Conservation (phyloP, 2,113 vertebrate genomes). For the Bostrychus sinensis region DNA sequence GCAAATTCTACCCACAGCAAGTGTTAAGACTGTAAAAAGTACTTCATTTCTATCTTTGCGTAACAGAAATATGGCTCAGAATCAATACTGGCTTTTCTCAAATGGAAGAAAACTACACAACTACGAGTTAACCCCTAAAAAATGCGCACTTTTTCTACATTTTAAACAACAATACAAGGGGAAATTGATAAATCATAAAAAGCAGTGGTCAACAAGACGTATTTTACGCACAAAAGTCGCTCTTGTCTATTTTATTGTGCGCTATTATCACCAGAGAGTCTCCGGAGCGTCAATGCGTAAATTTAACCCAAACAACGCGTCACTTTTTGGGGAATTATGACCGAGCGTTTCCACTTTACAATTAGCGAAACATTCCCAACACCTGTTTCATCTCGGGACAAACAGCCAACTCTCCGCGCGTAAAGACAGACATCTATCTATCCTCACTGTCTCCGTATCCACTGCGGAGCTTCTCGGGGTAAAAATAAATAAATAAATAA, state of each 20-base stretch:
- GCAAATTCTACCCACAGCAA: constrained; percentile 11
- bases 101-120: not conserved
- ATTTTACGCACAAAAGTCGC: constrained; percentile 3
- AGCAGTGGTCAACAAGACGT: not conserved
- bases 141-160: no score
- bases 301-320: constrained; percentile 6
- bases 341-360: not conserved
- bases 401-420: constrained; percentile 34
- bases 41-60: not conserved
- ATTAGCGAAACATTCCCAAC: not conserved
- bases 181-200: no score
- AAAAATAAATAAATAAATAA: no score
- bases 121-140: no score
- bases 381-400: constrained; percentile 47
- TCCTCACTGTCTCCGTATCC: not conserved
- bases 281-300: constrained; percentile 17
- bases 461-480: no score
- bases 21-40: not conserved
- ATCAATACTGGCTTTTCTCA: no score
- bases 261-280: not conserved
- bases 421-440: constrained; percentile 26
- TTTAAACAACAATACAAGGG: no score
- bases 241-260: not conserved
- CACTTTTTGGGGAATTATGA: not conserved
- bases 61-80: no score